These are phyloP conservation scores for Plodia interpunctella DNA, from an alignment of 1,140 invertebrate species.

Conservation along the genomic window DNA sequence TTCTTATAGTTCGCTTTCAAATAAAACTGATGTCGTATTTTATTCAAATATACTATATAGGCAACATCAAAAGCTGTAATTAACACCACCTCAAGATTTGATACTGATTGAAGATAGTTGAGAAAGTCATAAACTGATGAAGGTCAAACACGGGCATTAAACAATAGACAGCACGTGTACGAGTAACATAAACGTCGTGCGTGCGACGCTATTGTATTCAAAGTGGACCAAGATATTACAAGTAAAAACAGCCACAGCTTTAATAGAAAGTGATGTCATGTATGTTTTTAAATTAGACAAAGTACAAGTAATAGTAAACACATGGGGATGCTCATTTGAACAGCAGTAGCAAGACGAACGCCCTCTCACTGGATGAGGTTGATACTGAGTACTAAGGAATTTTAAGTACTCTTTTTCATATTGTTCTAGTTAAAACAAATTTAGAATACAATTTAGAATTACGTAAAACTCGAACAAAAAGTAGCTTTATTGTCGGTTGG, in stretches of 20 bases:
- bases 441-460: no score
- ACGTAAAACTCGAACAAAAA: no score
- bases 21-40: no score
- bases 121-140: not conserved
- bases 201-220: not conserved
- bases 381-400: not conserved
- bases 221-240: not conserved
- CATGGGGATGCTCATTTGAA: not conserved
- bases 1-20: no score
- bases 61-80: no score
- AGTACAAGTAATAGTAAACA: not conserved
- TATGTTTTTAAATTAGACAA: not conserved
- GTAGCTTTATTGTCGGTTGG: no score
- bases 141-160: not conserved
- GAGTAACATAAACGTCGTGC: not conserved
- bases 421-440: no score
- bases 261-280: slow-evolving; percentile 7
- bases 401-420: no score
- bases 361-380: not conserved
- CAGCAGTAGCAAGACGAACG: not conserved
- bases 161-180: not conserved
- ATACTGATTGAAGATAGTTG: not conserved
- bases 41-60: no score
- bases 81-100: not conserved
- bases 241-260: not conserved